Percentiles rank a stretch among this genome's conserved stretches.
Evolutionary conservation across 2,113 vertebrate species (phyloP).

Genomic region (Canis aureus): DNA sequence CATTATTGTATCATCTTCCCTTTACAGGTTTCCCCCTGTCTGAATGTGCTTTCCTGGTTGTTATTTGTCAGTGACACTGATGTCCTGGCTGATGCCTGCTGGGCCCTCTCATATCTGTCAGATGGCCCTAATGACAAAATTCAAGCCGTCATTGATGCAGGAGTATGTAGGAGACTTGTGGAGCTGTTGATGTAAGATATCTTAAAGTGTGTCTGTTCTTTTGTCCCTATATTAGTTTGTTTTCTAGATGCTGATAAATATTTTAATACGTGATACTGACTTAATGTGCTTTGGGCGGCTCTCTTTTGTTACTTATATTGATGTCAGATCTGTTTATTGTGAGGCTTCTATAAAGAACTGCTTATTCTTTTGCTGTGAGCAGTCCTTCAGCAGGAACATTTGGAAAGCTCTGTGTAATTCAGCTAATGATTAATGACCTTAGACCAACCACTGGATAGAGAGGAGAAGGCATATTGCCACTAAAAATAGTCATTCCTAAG

Average conservation of each 20-base stretch:
- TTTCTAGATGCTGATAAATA: constrained; percentile 24
- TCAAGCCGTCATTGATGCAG: constrained; percentile 98
- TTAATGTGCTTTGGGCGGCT: constrained; percentile 13
- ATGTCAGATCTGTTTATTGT: background rate
- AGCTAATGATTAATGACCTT: background rate
- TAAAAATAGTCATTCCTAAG: constrained; percentile 2
- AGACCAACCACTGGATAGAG: background rate
- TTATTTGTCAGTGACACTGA: constrained; percentile 98
- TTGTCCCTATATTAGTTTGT: background rate
- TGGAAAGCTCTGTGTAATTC: background rate
- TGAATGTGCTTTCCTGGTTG: constrained; percentile 98
- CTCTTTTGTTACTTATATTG: constrained; percentile 36
- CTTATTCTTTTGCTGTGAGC: background rate
- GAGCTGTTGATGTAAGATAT: constrained; percentile 96
- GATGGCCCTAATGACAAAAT: constrained; percentile 99
- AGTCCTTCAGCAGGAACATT: constrained; percentile 40
- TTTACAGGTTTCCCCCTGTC: constrained; percentile 96
- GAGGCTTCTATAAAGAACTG: constrained; percentile 11
- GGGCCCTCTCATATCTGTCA: constrained; percentile 98
- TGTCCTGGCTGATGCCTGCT: constrained; percentile 98
- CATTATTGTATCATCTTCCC: constrained; percentile 45
- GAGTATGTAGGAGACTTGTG: constrained; percentile 98
- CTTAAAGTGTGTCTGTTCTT: constrained; percentile 6
- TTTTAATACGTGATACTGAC: background rate
- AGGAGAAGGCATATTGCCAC: constrained; percentile 4